Base-by-base conservation (phyloP, 2,113 vertebrate genomes). In the Hippocampus comes region DNA sequence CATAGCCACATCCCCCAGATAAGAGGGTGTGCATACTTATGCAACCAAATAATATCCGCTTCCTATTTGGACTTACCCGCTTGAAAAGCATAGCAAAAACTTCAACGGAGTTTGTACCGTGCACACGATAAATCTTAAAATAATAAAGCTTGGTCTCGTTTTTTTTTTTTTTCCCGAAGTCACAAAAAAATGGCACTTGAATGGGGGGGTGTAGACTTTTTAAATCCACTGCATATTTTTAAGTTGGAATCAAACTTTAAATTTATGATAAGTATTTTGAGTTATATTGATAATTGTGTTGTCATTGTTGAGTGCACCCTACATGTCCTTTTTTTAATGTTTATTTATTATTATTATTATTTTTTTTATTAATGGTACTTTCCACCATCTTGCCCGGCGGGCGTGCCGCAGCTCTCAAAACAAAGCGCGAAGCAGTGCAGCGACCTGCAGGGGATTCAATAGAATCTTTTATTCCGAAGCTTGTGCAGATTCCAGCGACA, bases 401-500 rank as follows among this genome's bases (percentile, higher is more conserved):
- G 71, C 63, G 25, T 63, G 57, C 30, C 14, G 20, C 63, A 71
- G 30, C 30, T 73, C 71, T 77, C 65, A 71, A 55, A 85, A 82
- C 72, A 78, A 72, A 76, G 59, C 43, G 56, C 56, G 30, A 63
- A 63, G 30, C 12, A 10, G 21, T 59, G 46, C 77, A 69, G 56
- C 72, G 68, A 63, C 78, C 64, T 63, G 73, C 72, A 51, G 65
- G 41, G 10, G 57, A 70, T 64, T 85, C 70, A 82, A 78, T 75
- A 27, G 42, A 64, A 60, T 27, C 81, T 77, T 85, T 43, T 42
- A 64, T 64, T 2, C 17, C 38, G 7, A 21, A 6, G 30, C 7
- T 63, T 85, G 80, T 87, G 63, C 69, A 66, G 76, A 82, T 65
- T 12, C 18, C 63, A 41, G 25, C 43, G 79, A 77, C 61, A 80